A percentile compares a stretch with the other conserved stretches of the same genome.
Evolutionary conservation across 2,113 vertebrate species (phyloP).

Genomic region (Caracal caracal): DNA sequence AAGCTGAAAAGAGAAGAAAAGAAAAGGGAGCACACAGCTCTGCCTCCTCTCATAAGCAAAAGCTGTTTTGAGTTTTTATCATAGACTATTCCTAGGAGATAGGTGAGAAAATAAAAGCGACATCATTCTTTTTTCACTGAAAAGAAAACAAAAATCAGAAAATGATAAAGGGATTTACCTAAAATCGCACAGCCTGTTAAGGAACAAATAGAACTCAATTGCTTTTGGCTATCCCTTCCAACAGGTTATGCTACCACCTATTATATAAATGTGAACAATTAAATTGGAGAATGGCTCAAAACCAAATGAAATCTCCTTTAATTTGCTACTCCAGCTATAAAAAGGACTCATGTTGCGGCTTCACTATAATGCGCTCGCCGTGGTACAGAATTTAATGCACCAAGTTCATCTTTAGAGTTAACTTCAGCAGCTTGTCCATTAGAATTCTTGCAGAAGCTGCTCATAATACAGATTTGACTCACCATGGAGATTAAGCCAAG

Average conservation of each 20-base stretch:
- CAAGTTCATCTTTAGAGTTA: conserved; percentile 17
- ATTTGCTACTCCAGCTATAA: conserved; percentile 45
- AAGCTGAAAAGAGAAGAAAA: not conserved
- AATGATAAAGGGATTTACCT: not conserved
- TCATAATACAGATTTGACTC: conserved; percentile 6
- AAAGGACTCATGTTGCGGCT: not conserved
- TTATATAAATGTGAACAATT: conserved; percentile 34
- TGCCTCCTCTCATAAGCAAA: not conserved
- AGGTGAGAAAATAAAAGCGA: not conserved
- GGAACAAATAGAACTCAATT: conserved; percentile 30
- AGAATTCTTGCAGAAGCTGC: conserved; percentile 21
- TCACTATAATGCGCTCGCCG: not conserved
- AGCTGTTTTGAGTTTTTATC: not conserved
- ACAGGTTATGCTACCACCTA: not conserved
- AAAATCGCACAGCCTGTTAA: conserved; percentile 18
- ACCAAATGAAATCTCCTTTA: conserved; percentile 62
- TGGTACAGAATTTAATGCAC: conserved; percentile 27
- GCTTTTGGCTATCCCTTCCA: conserved; percentile 20
- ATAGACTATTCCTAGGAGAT: not conserved
- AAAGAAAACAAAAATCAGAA: conserved; percentile 56
- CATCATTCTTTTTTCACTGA: not conserved
- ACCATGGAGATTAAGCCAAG: not conserved
- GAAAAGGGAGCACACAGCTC: not conserved
- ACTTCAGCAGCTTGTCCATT: not conserved
- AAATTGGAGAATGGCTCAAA: conserved; percentile 30